A percentile compares a stretch with the other conserved stretches of the same genome.
phyloP scores from a whole-genome alignment of 1,140 invertebrate genomes.

The Branchinecta lindahli region DNA sequence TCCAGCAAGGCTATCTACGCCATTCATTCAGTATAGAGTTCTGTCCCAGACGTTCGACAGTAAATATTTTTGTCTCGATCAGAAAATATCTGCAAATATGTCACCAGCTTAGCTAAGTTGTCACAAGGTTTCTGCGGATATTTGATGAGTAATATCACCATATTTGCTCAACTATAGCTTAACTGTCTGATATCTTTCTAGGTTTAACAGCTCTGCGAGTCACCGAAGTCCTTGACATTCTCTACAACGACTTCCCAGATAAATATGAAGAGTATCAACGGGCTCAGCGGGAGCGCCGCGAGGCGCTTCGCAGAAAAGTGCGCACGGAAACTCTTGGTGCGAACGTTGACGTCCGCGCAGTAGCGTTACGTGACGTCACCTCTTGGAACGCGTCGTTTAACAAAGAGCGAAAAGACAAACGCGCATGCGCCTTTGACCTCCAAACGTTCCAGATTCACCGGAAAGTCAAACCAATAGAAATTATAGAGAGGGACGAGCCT shows the following conservation, averaged over 20 bases:
- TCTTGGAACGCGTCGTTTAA: conserved; percentile 79
- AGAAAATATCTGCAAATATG: no score
- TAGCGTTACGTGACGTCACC: conserved; percentile 67
- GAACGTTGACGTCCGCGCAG: conserved; percentile 35
- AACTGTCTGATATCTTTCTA: conserved; percentile 23
- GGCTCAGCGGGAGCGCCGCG: conserved; percentile 47
- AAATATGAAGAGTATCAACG: conserved; percentile 85
- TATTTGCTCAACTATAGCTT: no score
- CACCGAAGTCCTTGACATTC: conserved; percentile 82
- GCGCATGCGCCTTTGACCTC: conserved; percentile 52
- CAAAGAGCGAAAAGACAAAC: conserved; percentile 48
- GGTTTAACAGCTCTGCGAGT: conserved; percentile 79
- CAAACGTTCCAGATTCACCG: conserved; percentile 57
- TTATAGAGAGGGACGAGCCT: conserved; percentile 35
- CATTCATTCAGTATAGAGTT: no score
- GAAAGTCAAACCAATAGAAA: conserved; percentile 36
- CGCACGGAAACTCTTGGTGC: conserved; percentile 31
- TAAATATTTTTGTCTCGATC: no score
- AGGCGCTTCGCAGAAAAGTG: conserved; percentile 52
- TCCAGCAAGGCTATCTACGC: no score
- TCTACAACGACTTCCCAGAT: conserved; percentile 83
- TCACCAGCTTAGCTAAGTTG: no score
- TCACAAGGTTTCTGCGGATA: no score
- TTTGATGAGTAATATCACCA: no score
- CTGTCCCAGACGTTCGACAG: no score